Evolutionary conservation across 1,140 invertebrate genomes (phyloP), one percentile per base, ranked within the genome.

Genomic region (Antheraea pernyi): DNA sequence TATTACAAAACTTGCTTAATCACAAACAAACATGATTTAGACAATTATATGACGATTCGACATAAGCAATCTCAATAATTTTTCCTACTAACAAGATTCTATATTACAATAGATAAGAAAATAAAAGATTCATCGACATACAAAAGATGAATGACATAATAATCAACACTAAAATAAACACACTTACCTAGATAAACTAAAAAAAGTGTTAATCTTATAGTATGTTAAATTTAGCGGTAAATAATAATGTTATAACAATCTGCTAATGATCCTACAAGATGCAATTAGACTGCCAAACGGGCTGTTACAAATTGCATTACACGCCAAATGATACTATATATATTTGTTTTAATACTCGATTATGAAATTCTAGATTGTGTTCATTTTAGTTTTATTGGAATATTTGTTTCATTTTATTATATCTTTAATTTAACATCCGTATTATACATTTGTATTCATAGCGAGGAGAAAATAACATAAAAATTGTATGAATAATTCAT

Each of bases 301-400:
- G 11, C 46, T 13, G 46, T 53, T 16, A 53, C 46, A n/a, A 53
- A 53, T 53, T 16, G 16, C 13, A 53, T n/a, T 53, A 13, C 13
- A 53, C 46, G 46, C 11, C 13, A 13, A 53, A 53, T 67, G 67
- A 65, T 59, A 63, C 19, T 67, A 37, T 53, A 11, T 67, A 68
- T 42, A 22, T 48, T 69, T 62, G 63, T 59, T 46, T 48, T 22
- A 68, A 74, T 63, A 73, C 58, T 61, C 11, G 39, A 74, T 77
- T 77, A 74, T 77, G 68, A 72, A 66, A 68, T 58, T 63, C 18
- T 46, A 63, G 53, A 63, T 59, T 36, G 0, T 16, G 3, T 60
- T 48, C 46, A n/a, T 48, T 48, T 13, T 48, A 11, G 7, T 16
- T 53, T 53, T 16, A 53, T 53, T 53, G 16, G 7, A 42, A 42